Evolutionary conservation across 2,113 vertebrate species (phyloP), one percentile per base, ranked within the genome.

Genomic region (Uria aalge): DNA sequence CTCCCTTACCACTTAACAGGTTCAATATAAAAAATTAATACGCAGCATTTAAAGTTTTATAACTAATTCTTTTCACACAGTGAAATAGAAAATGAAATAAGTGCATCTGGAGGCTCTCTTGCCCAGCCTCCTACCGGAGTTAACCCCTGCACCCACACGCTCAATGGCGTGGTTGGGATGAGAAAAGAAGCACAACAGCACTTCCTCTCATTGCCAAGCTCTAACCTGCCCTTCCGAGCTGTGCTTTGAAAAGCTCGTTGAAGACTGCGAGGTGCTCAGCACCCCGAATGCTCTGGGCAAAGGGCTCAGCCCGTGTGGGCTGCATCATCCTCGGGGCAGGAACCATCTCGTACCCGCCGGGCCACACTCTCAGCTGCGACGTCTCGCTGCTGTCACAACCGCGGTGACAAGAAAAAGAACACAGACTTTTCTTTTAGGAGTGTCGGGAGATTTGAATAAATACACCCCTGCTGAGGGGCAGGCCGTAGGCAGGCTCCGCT

Each of bases 291-390:
- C 38, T 80, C 8, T 69, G 55, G 80, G 50, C 72, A 56, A 41
- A 56, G n/a, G 24, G 38, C 36, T 88, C 55, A 38, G 50, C 59
- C 60, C 60, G 11, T 0, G 12, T 8, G 12, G 23, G 8, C 50
- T 68, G 11, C 48, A 41, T 20, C 0, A 1, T 45, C 45, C 85
- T 67, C 3, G 3, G 55, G 56, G 40, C 41, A 75, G 68, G 76
- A 92, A 48, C 34, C 34, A 43, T 24, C 41, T 85, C 66, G 15
- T 2, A 63, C 29, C 18, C 0, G 0, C 1, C 64, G 41, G 48
- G 15, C 67, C 48, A 48, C 0, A 0, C 53, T 90, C 77, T 40
- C 43, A 73, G 79, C 56, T 71, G 43, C 9, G 3, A 1, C 6
- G 32, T 64, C 43, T 64, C 12, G 0, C 56, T 87, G 69, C 64